Conservation (phyloP, 2,113 vertebrate species). For the Archilochus colubris region DNA sequence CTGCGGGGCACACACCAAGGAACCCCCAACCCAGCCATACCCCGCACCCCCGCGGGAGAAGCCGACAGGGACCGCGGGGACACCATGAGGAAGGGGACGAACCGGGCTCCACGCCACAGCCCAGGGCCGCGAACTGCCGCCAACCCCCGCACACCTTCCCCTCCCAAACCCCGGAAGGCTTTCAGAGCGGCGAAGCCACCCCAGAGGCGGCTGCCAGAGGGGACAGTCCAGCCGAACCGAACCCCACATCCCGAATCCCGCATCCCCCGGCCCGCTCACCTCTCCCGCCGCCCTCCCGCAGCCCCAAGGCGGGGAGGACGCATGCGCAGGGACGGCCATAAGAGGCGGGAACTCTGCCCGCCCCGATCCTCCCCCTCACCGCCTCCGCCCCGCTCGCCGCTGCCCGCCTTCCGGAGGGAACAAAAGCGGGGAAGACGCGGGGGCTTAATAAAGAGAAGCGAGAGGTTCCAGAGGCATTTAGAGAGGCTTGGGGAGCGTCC, state of each 20-base stretch:
- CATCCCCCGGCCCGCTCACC: not conserved
- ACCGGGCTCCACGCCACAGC: not conserved
- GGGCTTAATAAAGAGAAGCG: fast-evolving
- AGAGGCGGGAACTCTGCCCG: not conserved
- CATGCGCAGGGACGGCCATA: not conserved
- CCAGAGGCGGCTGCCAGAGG: fast-evolving
- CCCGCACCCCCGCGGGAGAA: not conserved
- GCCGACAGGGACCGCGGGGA: not conserved
- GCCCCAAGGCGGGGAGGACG: not conserved
- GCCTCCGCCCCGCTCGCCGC: fast-evolving
- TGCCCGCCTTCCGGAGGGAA: not conserved
- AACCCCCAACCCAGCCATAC: not conserved
- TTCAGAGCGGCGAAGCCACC: not conserved
- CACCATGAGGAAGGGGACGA: not conserved
- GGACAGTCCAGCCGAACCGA: no score
- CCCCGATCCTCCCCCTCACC: no score
- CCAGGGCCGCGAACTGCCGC: not conserved
- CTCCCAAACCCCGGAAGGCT: not conserved
- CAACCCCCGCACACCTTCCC: not conserved
- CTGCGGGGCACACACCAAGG: fast-evolving
- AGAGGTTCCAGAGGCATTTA: no score
- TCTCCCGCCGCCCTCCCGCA: not conserved
- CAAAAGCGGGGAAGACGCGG: fast-evolving
- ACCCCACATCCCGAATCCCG: no score
- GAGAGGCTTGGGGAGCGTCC: fast-evolving